A percentile compares a stretch with the other conserved stretches of the same genome.
Evolutionary conservation across 2,888 invertebrate species (phyloP).

Genomic region (Pecten maximus): DNA sequence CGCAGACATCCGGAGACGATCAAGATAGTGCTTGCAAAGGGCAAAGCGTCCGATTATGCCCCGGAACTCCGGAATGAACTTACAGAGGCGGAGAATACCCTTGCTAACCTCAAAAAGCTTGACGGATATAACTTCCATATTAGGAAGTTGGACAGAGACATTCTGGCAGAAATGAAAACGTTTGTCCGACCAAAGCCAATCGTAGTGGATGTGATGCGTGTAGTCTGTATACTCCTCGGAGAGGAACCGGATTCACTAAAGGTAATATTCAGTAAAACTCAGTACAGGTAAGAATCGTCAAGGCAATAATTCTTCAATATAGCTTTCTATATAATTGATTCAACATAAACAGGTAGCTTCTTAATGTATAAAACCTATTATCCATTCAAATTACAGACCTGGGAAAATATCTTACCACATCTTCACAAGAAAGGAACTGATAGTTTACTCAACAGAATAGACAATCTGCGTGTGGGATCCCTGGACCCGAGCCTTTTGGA

Average conservation of each 20-base stretch:
- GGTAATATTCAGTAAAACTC: slow-evolving; percentile 48
- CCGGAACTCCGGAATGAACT: slow-evolving; percentile 63
- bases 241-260: slow-evolving; percentile 56
- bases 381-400: not conserved
- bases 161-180: slow-evolving; percentile 63
- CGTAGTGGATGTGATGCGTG: slow-evolving; percentile 62
- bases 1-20: slow-evolving; percentile 58
- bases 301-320: no score
- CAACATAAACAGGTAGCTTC: not conserved
- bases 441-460: not conserved
- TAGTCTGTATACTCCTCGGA: slow-evolving; percentile 65
- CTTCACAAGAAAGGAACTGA: not conserved
- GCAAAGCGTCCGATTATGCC: slow-evolving; percentile 58
- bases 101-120: slow-evolving; percentile 58
- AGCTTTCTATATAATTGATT: no score
- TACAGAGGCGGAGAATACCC: slow-evolving; percentile 59
- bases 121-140: slow-evolving; percentile 64
- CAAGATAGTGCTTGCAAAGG: slow-evolving; percentile 58
- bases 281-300: not conserved
- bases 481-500: not conserved
- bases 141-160: slow-evolving; percentile 61
- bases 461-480: not conserved
- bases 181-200: slow-evolving; percentile 61
- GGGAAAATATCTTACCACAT: not conserved
- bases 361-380: no score